These are phyloP conservation scores for Poecilia velifera DNA, from an alignment of 2,797 vertebrate genomes.

Conservation along the genomic window DNA sequence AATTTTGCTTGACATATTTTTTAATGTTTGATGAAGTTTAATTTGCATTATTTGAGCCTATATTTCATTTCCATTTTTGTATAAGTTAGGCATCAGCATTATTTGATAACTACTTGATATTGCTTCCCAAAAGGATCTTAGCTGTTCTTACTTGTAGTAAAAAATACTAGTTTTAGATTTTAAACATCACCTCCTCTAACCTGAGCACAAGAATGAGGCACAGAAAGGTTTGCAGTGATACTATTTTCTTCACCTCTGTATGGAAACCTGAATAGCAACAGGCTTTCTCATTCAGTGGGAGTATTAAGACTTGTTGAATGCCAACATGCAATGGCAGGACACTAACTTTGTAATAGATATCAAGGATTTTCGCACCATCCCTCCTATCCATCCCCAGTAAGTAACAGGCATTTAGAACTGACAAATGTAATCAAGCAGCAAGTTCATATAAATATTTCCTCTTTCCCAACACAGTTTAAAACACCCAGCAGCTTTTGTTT, in stretches of 20 bases:
- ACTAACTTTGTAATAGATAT: slow-evolving; percentile 18
- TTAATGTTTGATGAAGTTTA: background rate
- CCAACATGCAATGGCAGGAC: slow-evolving; percentile 26
- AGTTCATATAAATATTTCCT: slow-evolving; percentile 6
- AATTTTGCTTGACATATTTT: background rate
- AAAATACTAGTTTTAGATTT: background rate
- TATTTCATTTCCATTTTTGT: background rate
- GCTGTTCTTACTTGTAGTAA: background rate
- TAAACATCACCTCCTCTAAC: background rate
- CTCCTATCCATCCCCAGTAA: slow-evolving; percentile 22
- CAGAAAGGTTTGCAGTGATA: background rate
- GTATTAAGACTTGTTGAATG: slow-evolving; percentile 28
- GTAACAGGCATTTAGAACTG: slow-evolving; percentile 16
- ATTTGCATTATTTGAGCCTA: background rate
- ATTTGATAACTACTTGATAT: background rate
- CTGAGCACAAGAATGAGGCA: background rate
- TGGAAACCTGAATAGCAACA: slow-evolving; percentile 12
- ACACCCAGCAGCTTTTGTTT: slow-evolving; percentile 10
- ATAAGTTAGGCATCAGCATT: background rate
- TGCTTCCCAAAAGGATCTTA: background rate
- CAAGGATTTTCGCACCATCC: slow-evolving; percentile 27
- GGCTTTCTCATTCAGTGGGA: slow-evolving; percentile 34
- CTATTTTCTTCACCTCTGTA: slow-evolving; percentile 20
- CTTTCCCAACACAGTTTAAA: slow-evolving; percentile 17
- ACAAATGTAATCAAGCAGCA: slow-evolving; percentile 24